Conservation (phyloP, 2,113 vertebrate genomes). For the Poeciliopsis turrubarensis region DNA sequence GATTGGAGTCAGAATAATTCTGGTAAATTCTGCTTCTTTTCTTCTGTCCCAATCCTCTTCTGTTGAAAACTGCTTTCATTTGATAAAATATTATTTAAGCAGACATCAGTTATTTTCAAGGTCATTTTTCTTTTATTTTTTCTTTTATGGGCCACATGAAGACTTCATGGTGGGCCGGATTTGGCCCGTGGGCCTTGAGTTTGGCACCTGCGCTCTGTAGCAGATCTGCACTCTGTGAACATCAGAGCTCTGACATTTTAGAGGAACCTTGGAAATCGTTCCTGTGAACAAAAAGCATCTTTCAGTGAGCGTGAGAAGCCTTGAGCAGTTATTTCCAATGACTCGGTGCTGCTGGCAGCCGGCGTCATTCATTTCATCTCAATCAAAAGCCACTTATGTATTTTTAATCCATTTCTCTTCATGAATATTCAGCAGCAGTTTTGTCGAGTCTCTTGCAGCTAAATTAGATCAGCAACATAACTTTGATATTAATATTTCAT, state of each 20-base stretch:
- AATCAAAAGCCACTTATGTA: slow-evolving; percentile 12
- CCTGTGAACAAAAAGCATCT: slow-evolving; percentile 33
- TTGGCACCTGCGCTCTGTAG: not conserved
- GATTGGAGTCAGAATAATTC: no score
- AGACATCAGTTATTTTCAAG: no score
- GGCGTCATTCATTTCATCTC: slow-evolving; percentile 4
- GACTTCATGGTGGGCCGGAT: no score
- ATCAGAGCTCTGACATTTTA: slow-evolving; percentile 15
- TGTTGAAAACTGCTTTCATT: no score
- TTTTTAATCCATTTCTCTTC: slow-evolving; percentile 17
- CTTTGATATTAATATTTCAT: slow-evolving; percentile 9
- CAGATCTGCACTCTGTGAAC: slow-evolving; percentile 50
- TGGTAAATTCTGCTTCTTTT: no score
- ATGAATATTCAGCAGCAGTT: slow-evolving; percentile 10
- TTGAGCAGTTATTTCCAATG: slow-evolving; percentile 36
- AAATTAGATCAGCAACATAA: slow-evolving; percentile 8
- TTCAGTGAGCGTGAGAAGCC: slow-evolving; percentile 33
- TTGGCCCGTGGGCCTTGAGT: no score
- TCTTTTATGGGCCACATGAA: no score
- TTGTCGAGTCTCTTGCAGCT: not conserved
- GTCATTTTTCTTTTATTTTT: no score
- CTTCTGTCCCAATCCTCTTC: no score
- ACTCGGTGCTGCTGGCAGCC: slow-evolving; percentile 7
- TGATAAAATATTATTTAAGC: no score
- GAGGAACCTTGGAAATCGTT: slow-evolving; percentile 7